These are phyloP conservation scores for Dendrophyllia cribrosa DNA, from an alignment of 64 coral and sea anemone species.

Conservation along the genomic window DNA sequence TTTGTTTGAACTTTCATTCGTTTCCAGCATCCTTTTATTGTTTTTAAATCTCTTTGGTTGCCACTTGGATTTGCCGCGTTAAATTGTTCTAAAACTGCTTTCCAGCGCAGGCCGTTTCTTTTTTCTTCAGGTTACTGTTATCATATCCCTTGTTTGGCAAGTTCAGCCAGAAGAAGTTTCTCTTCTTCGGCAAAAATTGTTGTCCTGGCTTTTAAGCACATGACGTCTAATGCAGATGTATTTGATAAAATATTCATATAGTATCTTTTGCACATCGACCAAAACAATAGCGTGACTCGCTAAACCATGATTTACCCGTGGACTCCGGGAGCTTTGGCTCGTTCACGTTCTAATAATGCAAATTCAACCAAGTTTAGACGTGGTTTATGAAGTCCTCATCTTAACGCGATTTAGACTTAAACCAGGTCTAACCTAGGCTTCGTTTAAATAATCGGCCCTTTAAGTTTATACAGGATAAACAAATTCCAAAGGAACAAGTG, in stretches of 20 bases:
- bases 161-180: too few species aligned
- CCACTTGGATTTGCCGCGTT: too few species aligned
- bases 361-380: background rate
- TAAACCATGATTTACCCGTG: background rate
- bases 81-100: too few species aligned
- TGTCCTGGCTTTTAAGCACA: too few species aligned
- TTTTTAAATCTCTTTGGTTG: too few species aligned
- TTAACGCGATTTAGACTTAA: too few species aligned
- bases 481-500: too few species aligned
- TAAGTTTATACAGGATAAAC: too few species aligned
- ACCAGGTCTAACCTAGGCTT: too few species aligned
- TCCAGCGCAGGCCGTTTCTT: background rate
- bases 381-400: too few species aligned
- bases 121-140: background rate
- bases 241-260: background rate
- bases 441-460: too few species aligned
- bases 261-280: background rate
- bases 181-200: background rate
- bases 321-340: background rate
- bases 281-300: background rate
- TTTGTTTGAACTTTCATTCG: background rate
- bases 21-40: background rate
- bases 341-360: background rate
- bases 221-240: background rate
- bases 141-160: background rate